These are phyloP conservation scores for Serripes groenlandicus DNA, from an alignment of 2,888 invertebrate genomes.

Conservation along the genomic window DNA sequence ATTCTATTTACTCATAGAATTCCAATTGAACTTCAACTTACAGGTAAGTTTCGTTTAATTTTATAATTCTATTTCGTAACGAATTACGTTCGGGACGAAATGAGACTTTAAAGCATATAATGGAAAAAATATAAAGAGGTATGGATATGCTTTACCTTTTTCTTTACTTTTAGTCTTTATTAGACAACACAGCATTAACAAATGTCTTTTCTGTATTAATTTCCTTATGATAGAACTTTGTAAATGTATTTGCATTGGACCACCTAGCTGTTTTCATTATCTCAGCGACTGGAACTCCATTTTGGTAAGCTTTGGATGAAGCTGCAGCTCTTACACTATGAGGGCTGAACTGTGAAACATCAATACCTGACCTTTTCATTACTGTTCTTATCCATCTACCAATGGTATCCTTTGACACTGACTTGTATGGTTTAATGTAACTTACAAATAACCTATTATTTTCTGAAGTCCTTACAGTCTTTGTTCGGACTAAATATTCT, in stretches of 20 bases:
- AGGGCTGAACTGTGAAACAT: neutral
- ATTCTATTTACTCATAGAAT: too few species aligned
- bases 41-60: too few species aligned
- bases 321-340: neutral
- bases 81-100: too few species aligned
- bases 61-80: too few species aligned
- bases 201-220: too few species aligned
- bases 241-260: constrained; percentile 11
- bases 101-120: too few species aligned
- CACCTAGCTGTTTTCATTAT: constrained; percentile 1
- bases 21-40: too few species aligned
- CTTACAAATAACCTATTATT: neutral
- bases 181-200: too few species aligned
- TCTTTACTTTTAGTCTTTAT: too few species aligned
- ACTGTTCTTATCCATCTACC: neutral
- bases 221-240: constrained; percentile 3
- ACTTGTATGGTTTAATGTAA: neutral
- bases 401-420: neutral
- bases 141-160: too few species aligned
- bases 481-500: neutral
- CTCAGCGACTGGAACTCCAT: neutral
- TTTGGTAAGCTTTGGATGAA: neutral
- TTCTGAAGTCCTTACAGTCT: neutral
- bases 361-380: neutral
- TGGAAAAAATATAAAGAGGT: too few species aligned